phyloP scores from a whole-genome alignment of 2,888 invertebrate species.

The Drosophila diplacantha region DNA sequence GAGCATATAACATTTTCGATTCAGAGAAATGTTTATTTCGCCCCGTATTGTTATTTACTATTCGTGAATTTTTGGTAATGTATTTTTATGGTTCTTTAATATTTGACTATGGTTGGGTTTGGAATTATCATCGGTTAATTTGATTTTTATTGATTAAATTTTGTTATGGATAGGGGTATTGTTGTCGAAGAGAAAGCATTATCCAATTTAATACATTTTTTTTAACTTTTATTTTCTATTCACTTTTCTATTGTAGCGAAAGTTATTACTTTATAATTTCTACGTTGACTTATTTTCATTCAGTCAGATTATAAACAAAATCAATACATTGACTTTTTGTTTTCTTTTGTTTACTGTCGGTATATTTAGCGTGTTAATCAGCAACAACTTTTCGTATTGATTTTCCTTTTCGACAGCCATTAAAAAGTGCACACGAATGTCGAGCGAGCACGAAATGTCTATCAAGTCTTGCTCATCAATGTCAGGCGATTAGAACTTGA shows the following conservation, averaged over 20 bases:
- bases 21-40: constrained; percentile 9
- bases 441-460: constrained; percentile 55
- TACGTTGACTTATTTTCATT: neutral
- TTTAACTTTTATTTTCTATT: neutral
- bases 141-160: constrained; percentile 1
- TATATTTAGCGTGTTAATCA: constrained; percentile 49
- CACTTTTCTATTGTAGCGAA: neutral
- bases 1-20: constrained; percentile 41
- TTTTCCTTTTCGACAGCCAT: constrained; percentile 53
- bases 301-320: neutral
- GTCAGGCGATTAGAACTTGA: constrained; percentile 37
- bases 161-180: neutral
- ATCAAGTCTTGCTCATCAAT: constrained; percentile 46
- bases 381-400: constrained; percentile 50
- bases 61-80: constrained; percentile 1
- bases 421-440: constrained; percentile 49
- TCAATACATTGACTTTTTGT: constrained; percentile 7
- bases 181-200: neutral
- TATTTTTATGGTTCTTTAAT: constrained; percentile 4
- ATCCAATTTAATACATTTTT: neutral
- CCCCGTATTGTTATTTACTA: neutral
- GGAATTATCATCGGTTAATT: neutral
- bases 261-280: neutral
- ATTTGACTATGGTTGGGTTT: neutral
- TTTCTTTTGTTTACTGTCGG: constrained; percentile 23